Percentiles rank a stretch among this genome's conserved stretches.
These are phyloP conservation scores for Sebastes kiyomatsui DNA, from an alignment of 2,797 vertebrate genomes.

Conservation along the genomic window DNA sequence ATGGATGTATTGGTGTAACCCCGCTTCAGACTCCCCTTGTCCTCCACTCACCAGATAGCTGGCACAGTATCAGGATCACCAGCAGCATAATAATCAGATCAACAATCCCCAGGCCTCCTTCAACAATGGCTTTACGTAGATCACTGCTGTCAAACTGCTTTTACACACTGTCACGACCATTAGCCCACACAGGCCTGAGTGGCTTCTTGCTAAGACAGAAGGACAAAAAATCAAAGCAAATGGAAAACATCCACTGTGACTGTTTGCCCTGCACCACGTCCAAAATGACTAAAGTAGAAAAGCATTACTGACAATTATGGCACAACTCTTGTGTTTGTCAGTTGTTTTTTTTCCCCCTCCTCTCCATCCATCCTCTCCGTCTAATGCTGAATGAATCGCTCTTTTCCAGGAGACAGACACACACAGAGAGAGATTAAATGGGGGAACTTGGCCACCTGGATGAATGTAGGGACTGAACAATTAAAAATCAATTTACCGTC, in stretches of 20 bases:
- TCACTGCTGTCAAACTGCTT: slow-evolving; percentile 96
- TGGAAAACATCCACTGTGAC: slow-evolving; percentile 88
- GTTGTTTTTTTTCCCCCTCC: not conserved
- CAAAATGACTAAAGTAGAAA: slow-evolving; percentile 87
- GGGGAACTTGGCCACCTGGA: slow-evolving; percentile 81
- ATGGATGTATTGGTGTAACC: slow-evolving; percentile 5
- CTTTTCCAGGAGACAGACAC: slow-evolving; percentile 61
- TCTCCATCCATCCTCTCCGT: slow-evolving; percentile 33
- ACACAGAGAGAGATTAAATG: slow-evolving; percentile 68
- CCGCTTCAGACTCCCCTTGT: not conserved
- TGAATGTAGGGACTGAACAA: slow-evolving; percentile 79
- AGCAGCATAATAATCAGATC: slow-evolving; percentile 95
- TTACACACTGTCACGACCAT: slow-evolving; percentile 95
- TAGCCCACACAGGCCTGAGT: slow-evolving; percentile 88
- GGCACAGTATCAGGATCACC: slow-evolving; percentile 81
- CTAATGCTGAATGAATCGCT: slow-evolving; percentile 83
- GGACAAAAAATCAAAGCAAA: slow-evolving; percentile 54
- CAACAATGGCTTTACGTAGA: slow-evolving; percentile 93
- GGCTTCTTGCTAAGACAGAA: slow-evolving; percentile 78
- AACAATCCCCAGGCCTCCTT: slow-evolving; percentile 77
- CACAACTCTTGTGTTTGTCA: slow-evolving; percentile 86
- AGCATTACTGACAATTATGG: slow-evolving; percentile 93
- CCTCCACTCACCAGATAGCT: slow-evolving; percentile 12
- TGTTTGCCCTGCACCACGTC: slow-evolving; percentile 78
- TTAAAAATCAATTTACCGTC: slow-evolving; percentile 85